Evolutionary conservation across 2,888 invertebrate species (phyloP).

Genomic region (Lycophotia porphyrea): DNA sequence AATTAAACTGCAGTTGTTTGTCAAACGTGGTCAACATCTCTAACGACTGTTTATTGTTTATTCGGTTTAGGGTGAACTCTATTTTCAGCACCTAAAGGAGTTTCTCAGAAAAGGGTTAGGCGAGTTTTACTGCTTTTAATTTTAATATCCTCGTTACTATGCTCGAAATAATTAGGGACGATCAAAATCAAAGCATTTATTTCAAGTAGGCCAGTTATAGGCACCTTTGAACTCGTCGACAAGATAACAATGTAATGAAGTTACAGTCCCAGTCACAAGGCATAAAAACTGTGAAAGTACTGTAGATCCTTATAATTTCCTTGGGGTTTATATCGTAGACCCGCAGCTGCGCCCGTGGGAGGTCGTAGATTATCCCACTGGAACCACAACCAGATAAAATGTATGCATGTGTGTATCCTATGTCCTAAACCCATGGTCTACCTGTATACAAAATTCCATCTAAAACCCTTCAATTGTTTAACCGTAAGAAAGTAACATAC

Average conservation of each 20-base stretch:
- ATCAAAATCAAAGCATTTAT: too few relatives aligned
- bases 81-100: conserved; percentile 7
- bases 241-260: too few relatives aligned
- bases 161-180: not conserved
- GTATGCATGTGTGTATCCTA: too few relatives aligned
- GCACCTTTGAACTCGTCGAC: too few relatives aligned
- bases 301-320: too few relatives aligned
- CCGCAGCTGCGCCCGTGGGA: not conserved
- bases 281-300: too few relatives aligned
- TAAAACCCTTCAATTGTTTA: not conserved
- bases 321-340: not conserved
- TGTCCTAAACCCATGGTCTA: not conserved
- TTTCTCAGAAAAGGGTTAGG: conserved; percentile 9
- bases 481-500: not conserved
- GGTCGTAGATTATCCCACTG: not conserved
- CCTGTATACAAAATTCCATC: not conserved
- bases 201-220: too few relatives aligned
- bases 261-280: too few relatives aligned
- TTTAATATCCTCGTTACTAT: not conserved
- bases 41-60: conserved; percentile 23
- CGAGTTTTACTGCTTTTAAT: not conserved
- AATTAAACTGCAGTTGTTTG: not conserved
- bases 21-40: not conserved
- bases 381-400: not conserved
- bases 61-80: not conserved